A percentile compares a stretch with the other conserved stretches of the same genome.
These are phyloP conservation scores for Acropternis orthonyx DNA, from an alignment of 2,797 vertebrate species.

Conservation along the genomic window DNA sequence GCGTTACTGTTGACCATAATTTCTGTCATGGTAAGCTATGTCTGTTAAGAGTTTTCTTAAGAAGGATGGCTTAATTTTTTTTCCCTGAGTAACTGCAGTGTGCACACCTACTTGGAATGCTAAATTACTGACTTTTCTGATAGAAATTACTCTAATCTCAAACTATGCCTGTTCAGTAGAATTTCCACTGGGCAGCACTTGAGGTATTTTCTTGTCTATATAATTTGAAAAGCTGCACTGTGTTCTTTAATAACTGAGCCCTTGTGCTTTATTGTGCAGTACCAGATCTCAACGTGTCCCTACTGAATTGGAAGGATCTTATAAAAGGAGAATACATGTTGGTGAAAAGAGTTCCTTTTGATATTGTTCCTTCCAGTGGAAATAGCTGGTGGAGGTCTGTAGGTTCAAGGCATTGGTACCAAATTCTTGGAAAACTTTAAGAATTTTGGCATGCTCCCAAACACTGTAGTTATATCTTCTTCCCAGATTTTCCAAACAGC, in stretches of 20 bases:
- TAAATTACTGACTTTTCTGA: neutral
- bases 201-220: neutral
- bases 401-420: neutral
- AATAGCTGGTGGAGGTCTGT: neutral
- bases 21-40: neutral
- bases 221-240: neutral
- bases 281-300: neutral
- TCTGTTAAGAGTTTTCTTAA: neutral
- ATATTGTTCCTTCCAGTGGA: neutral
- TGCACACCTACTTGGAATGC: neutral
- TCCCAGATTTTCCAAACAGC: neutral
- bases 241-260: neutral
- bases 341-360: neutral
- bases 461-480: neutral
- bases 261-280: neutral
- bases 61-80: neutral
- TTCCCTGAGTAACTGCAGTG: neutral
- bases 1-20: neutral
- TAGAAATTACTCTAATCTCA: neutral
- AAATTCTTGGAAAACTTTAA: constrained; percentile 5
- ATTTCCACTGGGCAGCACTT: neutral
- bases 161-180: neutral
- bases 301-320: neutral
- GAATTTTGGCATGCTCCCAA: neutral
- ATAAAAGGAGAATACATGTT: neutral